Evolutionary conservation across 2,888 invertebrate species (phyloP).

Genomic region (Pinctada fucata): DNA sequence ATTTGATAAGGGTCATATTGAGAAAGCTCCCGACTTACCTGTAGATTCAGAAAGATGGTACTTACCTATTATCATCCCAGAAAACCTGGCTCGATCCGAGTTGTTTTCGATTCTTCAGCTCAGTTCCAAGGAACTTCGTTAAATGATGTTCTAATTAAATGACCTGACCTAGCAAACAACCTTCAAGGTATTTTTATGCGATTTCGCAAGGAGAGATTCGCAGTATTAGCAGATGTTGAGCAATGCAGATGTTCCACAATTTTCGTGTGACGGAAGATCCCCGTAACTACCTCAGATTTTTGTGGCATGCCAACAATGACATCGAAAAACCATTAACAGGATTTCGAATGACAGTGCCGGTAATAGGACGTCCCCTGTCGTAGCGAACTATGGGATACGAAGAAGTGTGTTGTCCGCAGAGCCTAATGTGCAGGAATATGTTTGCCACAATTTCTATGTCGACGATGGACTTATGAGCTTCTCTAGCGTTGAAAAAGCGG

Average conservation of each 20-base stretch:
- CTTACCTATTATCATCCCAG: conserved; percentile 40
- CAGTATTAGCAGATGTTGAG: conserved; percentile 41
- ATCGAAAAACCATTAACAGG: conserved; percentile 21
- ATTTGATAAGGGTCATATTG: conserved; percentile 39
- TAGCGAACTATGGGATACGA: conserved; percentile 38
- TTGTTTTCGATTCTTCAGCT: conserved; percentile 43
- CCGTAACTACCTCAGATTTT: conserved; percentile 34
- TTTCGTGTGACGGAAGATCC: conserved; percentile 38
- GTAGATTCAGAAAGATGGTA: conserved; percentile 39
- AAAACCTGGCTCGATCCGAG: conserved; percentile 34
- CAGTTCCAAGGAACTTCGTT: conserved; percentile 35
- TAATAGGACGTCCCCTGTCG: conserved; percentile 35
- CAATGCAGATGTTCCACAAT: conserved; percentile 47
- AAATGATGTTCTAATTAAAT: conserved; percentile 37
- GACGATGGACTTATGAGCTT: conserved; percentile 36
- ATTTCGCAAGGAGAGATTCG: conserved; percentile 35
- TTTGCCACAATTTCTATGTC: conserved; percentile 36
- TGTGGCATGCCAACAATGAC: conserved; percentile 45
- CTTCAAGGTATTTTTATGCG: conserved; percentile 36
- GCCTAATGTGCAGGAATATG: conserved; percentile 32
- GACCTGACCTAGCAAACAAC: conserved; percentile 40
- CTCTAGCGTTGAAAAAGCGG: conserved; percentile 20
- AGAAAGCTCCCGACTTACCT: conserved; percentile 33
- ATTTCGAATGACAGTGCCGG: conserved; percentile 39
- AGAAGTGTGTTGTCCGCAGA: conserved; percentile 24